Evolutionary conservation across 1,140 invertebrate genomes (phyloP).

Genomic region (Bombus waltoni): DNA sequence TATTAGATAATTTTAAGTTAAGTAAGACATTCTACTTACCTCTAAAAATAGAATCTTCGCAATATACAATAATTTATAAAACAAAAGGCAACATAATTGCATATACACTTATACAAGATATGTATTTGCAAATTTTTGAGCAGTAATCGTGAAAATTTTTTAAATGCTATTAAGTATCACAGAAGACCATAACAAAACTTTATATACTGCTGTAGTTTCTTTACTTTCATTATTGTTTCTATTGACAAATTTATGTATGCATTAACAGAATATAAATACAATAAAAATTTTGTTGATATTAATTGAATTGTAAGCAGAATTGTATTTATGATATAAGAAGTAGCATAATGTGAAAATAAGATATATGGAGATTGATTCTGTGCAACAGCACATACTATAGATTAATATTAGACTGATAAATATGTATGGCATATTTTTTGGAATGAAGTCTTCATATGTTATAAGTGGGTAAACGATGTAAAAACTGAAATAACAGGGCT

Average conservation of each 20-base stretch:
- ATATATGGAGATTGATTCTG: conserved; percentile 16
- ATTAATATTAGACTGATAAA: conserved; percentile 60
- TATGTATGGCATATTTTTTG: conserved; percentile 54
- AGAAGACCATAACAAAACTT: conserved; percentile 11
- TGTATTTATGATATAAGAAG: conserved; percentile 51
- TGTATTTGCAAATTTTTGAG: conserved; percentile 26
- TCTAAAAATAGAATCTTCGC: not conserved
- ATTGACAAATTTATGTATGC: not conserved
- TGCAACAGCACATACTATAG: conserved; percentile 45
- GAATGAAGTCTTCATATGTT: conserved; percentile 35
- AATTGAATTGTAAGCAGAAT: conserved; percentile 30
- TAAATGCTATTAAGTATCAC: conserved; percentile 8
- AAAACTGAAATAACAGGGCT: conserved; percentile 7
- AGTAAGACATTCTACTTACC: conserved; percentile 26
- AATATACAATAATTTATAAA: conserved; percentile 47
- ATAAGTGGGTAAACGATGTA: conserved; percentile 13
- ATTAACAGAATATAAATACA: conserved; percentile 20
- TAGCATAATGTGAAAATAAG: conserved; percentile 3
- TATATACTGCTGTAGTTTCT: conserved; percentile 8
- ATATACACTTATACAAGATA: conserved; percentile 29
- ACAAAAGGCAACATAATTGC: conserved; percentile 25
- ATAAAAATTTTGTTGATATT: conserved; percentile 18
- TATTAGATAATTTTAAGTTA: conserved; percentile 28
- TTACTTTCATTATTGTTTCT: conserved; percentile 19
- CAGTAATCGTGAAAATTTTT: conserved; percentile 15